Evolutionary conservation across 2,113 vertebrate species (phyloP).

Genomic region (Electrona antarctica): DNA sequence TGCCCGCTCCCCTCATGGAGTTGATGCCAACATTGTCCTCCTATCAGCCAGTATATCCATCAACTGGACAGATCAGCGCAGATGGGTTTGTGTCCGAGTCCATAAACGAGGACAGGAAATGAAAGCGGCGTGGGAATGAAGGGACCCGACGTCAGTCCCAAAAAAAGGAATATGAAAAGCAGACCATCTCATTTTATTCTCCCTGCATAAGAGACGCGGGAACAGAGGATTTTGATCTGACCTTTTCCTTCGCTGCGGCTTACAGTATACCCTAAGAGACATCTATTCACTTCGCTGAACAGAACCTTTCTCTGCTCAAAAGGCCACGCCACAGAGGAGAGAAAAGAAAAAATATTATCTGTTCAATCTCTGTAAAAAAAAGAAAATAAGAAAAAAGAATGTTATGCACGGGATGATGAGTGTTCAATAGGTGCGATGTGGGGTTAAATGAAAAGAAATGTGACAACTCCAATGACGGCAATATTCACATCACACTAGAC

Average conservation of each 20-base stretch:
- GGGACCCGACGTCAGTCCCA: not conserved
- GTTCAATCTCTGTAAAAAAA: too few species aligned
- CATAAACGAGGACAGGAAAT: conserved; percentile 34
- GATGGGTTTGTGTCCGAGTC: conserved; percentile 19
- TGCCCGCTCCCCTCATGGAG: conserved; percentile 16
- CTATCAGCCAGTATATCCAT: conserved; percentile 13
- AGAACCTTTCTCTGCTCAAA: conserved; percentile 2
- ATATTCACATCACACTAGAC: too few species aligned
- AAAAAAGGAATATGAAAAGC: conserved; percentile 43
- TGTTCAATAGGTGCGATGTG: too few species aligned
- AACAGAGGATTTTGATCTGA: conserved; percentile 27
- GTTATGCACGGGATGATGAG: too few species aligned
- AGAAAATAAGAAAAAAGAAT: too few species aligned
- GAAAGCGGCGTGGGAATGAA: conserved; percentile 18
- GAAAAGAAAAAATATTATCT: not conserved
- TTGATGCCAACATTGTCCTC: not conserved
- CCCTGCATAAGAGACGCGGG: conserved; percentile 23
- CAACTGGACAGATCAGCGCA: conserved; percentile 12
- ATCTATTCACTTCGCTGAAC: conserved; percentile 28
- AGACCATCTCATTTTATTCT: conserved; percentile 23
- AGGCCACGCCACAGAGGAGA: conserved; percentile 6
- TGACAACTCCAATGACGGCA: too few species aligned
- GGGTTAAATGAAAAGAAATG: too few species aligned
- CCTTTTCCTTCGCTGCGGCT: conserved; percentile 25
- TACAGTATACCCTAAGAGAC: conserved; percentile 20